phyloP scores from a whole-genome alignment of 2,888 invertebrate genomes.

The Metacarcinus magister region DNA sequence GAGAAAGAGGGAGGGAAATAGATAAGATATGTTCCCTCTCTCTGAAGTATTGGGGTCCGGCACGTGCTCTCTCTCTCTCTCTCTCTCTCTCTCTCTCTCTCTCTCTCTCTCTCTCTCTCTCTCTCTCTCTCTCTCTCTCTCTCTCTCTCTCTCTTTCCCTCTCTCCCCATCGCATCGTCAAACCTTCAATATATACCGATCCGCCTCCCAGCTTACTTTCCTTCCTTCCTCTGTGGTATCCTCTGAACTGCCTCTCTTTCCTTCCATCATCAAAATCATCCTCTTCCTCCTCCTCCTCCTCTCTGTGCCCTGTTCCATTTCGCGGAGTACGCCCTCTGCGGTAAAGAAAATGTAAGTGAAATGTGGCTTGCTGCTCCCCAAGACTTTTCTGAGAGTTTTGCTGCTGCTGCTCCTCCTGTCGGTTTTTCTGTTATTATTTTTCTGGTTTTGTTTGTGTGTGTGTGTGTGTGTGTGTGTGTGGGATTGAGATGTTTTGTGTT shows the following conservation, averaged over 20 bases:
- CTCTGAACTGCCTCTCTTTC: not conserved
- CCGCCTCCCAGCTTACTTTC: not conserved
- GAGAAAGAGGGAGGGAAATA: constrained; percentile 4
- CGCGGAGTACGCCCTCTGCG: not conserved
- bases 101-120: too few relatives aligned
- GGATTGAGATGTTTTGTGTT: not conserved
- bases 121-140: not conserved
- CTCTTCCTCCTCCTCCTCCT: not conserved
- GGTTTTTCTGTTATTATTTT: not conserved
- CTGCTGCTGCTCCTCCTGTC: too few relatives aligned
- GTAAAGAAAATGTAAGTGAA: not conserved
- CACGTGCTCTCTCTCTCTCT: too few relatives aligned
- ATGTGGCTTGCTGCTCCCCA: not conserved
- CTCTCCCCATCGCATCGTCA: not conserved
- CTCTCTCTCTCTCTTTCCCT: not conserved
- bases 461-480: constrained; percentile 15
- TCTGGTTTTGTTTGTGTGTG: not conserved
- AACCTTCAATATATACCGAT: not conserved
- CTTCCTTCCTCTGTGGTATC: not conserved
- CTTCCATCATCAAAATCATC: not conserved
- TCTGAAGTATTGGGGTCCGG: too few relatives aligned
- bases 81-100: too few relatives aligned
- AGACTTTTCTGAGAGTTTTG: not conserved
- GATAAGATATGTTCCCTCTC: not conserved
- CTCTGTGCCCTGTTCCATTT: not conserved